phyloP scores from a whole-genome alignment of 1,140 invertebrate species.

The Aphaenogaster rudis region DNA sequence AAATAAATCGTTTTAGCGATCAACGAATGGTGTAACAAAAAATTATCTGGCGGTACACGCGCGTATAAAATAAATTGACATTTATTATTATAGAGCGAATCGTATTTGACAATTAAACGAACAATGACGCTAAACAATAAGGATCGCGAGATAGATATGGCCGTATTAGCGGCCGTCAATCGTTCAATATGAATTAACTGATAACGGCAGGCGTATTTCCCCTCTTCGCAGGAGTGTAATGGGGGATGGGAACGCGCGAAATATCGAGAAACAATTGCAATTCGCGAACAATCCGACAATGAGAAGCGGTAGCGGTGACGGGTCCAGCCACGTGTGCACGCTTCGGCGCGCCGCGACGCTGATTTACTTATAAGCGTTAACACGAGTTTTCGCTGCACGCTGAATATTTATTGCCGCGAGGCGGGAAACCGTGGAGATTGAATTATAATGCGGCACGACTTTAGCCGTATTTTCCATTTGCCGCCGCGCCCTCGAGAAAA shows the following conservation, averaged over 20 bases:
- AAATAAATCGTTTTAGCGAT: conserved; percentile 57
- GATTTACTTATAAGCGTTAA: conserved; percentile 80
- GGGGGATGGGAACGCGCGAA: background rate
- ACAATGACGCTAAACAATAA: conserved; percentile 50
- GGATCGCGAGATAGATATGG: conserved; percentile 42
- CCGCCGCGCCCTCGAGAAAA: conserved; percentile 37
- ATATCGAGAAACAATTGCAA: conserved; percentile 56
- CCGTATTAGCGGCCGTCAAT: conserved; percentile 39
- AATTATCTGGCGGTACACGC: conserved; percentile 24
- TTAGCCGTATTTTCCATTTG: conserved; percentile 44
- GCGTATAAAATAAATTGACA: conserved; percentile 50
- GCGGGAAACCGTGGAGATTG: conserved; percentile 66
- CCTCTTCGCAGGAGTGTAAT: background rate
- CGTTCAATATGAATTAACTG: conserved; percentile 52
- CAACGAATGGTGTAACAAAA: conserved; percentile 48
- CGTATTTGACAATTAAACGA: conserved; percentile 59
- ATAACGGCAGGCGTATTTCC: conserved; percentile 18
- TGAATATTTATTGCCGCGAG: conserved; percentile 71
- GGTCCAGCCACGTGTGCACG: conserved; percentile 57
- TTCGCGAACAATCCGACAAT: conserved; percentile 41
- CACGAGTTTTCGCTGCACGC: conserved; percentile 72
- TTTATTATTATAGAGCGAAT: conserved; percentile 62
- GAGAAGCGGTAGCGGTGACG: conserved; percentile 12
- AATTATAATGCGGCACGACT: conserved; percentile 66
- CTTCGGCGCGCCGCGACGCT: conserved; percentile 75